Evolutionary conservation across 2,888 invertebrate species (phyloP).

Genomic region (Pammene aurita): DNA sequence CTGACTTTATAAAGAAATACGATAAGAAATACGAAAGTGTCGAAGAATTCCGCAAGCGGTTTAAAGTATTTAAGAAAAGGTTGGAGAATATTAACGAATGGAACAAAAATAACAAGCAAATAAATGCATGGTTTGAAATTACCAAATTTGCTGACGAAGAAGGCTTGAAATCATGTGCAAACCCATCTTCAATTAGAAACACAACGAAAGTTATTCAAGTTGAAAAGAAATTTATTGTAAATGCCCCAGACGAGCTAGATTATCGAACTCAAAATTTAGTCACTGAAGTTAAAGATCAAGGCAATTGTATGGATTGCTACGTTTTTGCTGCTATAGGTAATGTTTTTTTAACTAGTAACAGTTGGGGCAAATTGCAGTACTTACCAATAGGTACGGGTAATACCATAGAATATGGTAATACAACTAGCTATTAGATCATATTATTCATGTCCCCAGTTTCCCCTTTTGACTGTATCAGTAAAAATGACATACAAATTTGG

Average conservation of each 20-base stretch:
- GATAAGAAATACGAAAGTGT: constrained; percentile 1
- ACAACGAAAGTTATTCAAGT: not conserved
- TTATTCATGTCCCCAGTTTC: too few relatives aligned
- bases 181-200: not conserved
- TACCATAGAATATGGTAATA: too few relatives aligned
- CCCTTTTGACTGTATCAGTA: too few relatives aligned
- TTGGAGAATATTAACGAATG: constrained; percentile 1
- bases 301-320: not conserved
- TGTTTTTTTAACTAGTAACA: not conserved
- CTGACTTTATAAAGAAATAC: constrained; percentile 10
- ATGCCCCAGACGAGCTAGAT: not conserved
- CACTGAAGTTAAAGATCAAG: not conserved
- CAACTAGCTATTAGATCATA: too few relatives aligned
- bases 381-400: too few relatives aligned
- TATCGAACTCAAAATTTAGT: not conserved
- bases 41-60: not conserved
- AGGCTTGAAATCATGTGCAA: not conserved
- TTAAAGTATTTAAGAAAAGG: not conserved
- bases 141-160: not conserved
- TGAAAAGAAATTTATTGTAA: not conserved
- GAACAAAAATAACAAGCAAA: not conserved
- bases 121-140: not conserved
- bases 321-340: constrained; percentile 16
- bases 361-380: too few relatives aligned
- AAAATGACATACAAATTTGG: too few relatives aligned